Conservation (phyloP, 92 coral and sea anemone species). For the Palythoa grandis region DNA sequence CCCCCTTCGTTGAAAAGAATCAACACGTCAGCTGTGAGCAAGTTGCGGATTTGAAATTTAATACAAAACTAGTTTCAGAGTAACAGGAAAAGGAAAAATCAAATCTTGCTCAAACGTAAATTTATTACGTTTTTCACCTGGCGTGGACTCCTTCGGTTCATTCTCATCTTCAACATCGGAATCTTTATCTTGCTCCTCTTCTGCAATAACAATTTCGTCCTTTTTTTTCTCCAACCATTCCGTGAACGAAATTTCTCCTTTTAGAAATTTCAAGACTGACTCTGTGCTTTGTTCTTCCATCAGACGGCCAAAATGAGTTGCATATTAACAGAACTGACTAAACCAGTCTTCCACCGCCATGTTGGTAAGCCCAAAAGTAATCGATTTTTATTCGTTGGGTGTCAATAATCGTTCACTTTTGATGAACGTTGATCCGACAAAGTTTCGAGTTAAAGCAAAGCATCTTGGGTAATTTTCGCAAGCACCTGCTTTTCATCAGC, state of each 20-base stretch:
- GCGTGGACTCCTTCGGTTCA: neutral
- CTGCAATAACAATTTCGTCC: neutral
- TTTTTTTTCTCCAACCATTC: slow-evolving; percentile 84
- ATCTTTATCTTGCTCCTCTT: slow-evolving; percentile 13
- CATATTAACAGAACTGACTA: neutral
- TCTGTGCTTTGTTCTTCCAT: slow-evolving; percentile 62
- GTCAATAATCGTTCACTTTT: neutral
- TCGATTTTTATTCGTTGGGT: slow-evolving; percentile 8
- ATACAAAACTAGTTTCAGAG: neutral
- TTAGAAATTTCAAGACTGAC: slow-evolving; percentile 78
- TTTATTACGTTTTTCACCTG: neutral
- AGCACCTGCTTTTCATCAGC: slow-evolving; percentile 30
- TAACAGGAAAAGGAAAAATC: neutral
- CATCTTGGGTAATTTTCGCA: slow-evolving; percentile 41
- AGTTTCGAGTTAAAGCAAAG: slow-evolving; percentile 24
- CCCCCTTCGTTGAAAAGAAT: too few relatives aligned
- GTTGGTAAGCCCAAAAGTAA: neutral
- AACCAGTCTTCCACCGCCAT: neutral
- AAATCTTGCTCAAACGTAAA: neutral
- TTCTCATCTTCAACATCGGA: slow-evolving; percentile 29
- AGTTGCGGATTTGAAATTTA: neutral
- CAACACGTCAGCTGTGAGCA: too few relatives aligned
- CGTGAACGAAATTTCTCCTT: slow-evolving; percentile 91
- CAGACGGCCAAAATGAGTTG: neutral
- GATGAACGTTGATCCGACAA: neutral